Conservation (phyloP, 2,113 vertebrate genomes). For the Charina bottae region DNA sequence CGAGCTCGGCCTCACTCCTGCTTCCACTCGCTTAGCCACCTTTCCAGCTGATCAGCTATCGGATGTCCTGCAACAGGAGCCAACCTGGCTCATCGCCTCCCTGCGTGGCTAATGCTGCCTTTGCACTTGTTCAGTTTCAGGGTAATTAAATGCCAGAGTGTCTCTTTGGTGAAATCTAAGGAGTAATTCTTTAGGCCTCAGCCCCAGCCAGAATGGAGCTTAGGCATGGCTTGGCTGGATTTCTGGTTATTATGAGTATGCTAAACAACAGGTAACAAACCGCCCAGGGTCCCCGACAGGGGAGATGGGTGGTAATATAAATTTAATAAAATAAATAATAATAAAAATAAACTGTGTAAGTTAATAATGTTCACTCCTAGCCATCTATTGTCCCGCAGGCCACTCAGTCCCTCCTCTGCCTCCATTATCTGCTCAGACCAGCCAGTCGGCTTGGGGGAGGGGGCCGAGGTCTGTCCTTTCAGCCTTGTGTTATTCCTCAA, state of each 20-base stretch:
- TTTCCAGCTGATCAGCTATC: not conserved
- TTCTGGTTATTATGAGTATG: not conserved
- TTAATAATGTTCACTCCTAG: not conserved
- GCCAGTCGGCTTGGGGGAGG: not conserved
- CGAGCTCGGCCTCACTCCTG: too few species aligned
- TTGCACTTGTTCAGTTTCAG: not conserved
- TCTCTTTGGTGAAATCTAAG: not conserved
- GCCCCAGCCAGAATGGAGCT: too few species aligned
- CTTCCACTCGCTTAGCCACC: not conserved
- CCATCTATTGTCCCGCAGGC: not conserved
- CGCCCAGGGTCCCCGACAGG: too few species aligned
- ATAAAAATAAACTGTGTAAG: too few species aligned
- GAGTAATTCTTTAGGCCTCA: not conserved
- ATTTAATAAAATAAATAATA: too few species aligned
- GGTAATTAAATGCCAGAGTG: not conserved
- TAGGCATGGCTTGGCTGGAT: not conserved
- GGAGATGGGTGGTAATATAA: too few species aligned
- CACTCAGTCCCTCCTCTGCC: not conserved
- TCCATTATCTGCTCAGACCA: not conserved
- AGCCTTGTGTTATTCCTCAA: not conserved
- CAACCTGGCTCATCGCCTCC: not conserved
- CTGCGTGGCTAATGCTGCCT: slow-evolving; percentile 1
- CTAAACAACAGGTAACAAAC: not conserved
- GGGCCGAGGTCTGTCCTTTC: not conserved
- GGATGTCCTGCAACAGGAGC: not conserved